Evolutionary conservation across 2,888 invertebrate species (phyloP), one percentile per base, ranked within the genome.

Genomic region (Zhengitettix transpicula): DNA sequence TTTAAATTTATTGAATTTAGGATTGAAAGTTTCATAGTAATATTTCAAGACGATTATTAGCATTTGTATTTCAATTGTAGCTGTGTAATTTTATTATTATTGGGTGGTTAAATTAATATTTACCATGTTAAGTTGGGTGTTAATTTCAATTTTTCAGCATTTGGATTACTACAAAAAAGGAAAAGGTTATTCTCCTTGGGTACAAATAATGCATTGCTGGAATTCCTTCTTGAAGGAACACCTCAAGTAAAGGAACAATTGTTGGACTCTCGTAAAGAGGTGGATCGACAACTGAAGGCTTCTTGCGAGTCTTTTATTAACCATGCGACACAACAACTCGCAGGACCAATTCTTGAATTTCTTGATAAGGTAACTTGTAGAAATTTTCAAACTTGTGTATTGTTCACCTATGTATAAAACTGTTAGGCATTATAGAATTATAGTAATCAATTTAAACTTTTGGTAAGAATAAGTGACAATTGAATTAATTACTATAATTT

Each of bases 231-330:
- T 40, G 90, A 98, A 74, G 94, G 96, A 1, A 92, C 97, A 1
- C 96, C 97, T 0, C 87, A 89, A 75, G 93, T 98, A 57, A 87
- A 81, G 66, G 97, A 98, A 71, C 88, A 92, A 70, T 78, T 94
- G 62, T 77, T 96, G 40, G 98, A 99, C 71, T 97, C 97, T 0
- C 84, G 97, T 66, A 92, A 95, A 72, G 94, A 97, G 70, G 95
- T 99, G 1, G 99, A 99, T 70, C 81, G 88, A 41, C 91, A 93
- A 68, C 72, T 99, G 65, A 96, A 97, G 75, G 78, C 78, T 7
- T 84, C 89, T 44, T 98, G 97, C 70, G 96, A 97, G 70, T 78
- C 80, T 41, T 90, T 95, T 67, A 97, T 97, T 58, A 81, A 81
- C 61, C 81, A 89, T 70, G 82, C 87, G 0, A 88, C 92, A 0